Percentiles rank a stretch among this genome's conserved stretches.
Evolutionary conservation across 2,797 vertebrate species (phyloP).

Genomic region (Craterocephalus amniculus): DNA sequence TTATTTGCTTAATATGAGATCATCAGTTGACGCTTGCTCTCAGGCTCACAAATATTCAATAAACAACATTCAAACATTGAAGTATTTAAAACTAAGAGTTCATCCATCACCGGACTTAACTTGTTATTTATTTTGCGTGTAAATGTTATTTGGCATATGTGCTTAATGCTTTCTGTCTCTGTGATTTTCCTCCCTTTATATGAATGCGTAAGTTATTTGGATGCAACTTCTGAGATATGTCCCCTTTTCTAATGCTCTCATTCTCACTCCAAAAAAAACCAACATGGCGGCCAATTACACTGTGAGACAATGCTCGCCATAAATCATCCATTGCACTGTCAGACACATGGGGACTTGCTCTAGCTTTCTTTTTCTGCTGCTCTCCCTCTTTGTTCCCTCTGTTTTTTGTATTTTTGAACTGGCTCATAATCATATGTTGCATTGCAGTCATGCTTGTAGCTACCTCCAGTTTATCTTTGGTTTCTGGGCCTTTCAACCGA

Average conservation of each 20-base stretch:
- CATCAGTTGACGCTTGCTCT: conserved; percentile 27
- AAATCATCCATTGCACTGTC: conserved; percentile 79
- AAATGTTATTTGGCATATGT: neutral
- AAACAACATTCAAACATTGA: neutral
- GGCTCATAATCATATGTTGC: conserved; percentile 29
- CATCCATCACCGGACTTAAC: neutral
- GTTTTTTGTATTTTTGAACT: conserved; percentile 46
- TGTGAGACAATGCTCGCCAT: conserved; percentile 71
- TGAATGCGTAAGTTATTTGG: conserved; percentile 43
- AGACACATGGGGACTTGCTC: conserved; percentile 70
- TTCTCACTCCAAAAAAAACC: conserved; percentile 61
- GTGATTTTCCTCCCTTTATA: conserved; percentile 5
- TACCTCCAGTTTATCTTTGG: conserved; percentile 40
- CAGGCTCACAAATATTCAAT: neutral
- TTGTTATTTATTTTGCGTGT: conserved; percentile 17
- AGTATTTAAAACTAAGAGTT: neutral
- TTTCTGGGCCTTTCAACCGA: conserved; percentile 25
- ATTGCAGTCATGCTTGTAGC: conserved; percentile 44
- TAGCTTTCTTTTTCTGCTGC: conserved; percentile 38
- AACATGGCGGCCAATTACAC: conserved; percentile 81
- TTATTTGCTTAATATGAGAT: conserved; percentile 19
- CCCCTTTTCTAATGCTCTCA: conserved; percentile 44
- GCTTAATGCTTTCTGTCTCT: neutral
- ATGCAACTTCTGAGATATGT: conserved; percentile 52
- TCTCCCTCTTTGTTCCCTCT: conserved; percentile 49